Conservation (phyloP, 2,113 vertebrate genomes). For the Chaetodon auriga region DNA sequence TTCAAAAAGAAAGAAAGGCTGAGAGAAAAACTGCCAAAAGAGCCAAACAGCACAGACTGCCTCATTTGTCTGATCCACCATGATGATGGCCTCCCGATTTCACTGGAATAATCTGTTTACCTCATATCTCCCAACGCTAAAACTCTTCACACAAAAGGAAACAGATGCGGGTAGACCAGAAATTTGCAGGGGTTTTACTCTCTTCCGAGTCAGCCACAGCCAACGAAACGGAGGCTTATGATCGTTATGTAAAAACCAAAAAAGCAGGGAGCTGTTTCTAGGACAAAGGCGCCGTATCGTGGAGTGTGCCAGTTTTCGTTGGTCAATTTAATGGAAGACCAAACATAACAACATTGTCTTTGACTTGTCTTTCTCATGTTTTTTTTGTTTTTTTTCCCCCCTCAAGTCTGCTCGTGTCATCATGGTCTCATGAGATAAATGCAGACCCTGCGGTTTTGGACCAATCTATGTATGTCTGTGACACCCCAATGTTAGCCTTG, state of each 20-base stretch:
- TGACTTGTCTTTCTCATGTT: slow-evolving; percentile 44
- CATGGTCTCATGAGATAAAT: slow-evolving; percentile 71
- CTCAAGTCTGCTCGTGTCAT: slow-evolving; percentile 63
- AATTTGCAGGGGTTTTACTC: slow-evolving; percentile 60
- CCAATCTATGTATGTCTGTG: slow-evolving; percentile 56
- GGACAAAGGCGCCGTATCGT: slow-evolving; percentile 49
- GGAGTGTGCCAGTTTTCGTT: slow-evolving; percentile 50
- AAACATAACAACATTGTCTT: slow-evolving; percentile 60
- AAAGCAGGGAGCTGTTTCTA: slow-evolving; percentile 35
- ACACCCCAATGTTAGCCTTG: slow-evolving; percentile 52
- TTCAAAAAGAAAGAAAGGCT: slow-evolving; percentile 45
- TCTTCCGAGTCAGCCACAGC: slow-evolving; percentile 38
- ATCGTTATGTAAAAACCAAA: slow-evolving; percentile 55
- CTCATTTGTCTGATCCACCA: slow-evolving; percentile 45
- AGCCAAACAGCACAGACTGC: slow-evolving; percentile 55
- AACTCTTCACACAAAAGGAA: slow-evolving; percentile 63
- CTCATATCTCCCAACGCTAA: slow-evolving; percentile 42
- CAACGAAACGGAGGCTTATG: slow-evolving; percentile 60
- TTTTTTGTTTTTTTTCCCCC: slow-evolving; percentile 34
- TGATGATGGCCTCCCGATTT: slow-evolving; percentile 55
- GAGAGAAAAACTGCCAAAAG: slow-evolving; percentile 25
- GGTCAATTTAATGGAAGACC: slow-evolving; percentile 68
- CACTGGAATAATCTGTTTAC: slow-evolving; percentile 75
- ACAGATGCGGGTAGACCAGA: slow-evolving; percentile 51
- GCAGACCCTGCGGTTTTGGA: slow-evolving; percentile 71